Evolutionary conservation across 2,888 invertebrate genomes (phyloP), one percentile per base, ranked within the genome.

Genomic region (Spisula solida): DNA sequence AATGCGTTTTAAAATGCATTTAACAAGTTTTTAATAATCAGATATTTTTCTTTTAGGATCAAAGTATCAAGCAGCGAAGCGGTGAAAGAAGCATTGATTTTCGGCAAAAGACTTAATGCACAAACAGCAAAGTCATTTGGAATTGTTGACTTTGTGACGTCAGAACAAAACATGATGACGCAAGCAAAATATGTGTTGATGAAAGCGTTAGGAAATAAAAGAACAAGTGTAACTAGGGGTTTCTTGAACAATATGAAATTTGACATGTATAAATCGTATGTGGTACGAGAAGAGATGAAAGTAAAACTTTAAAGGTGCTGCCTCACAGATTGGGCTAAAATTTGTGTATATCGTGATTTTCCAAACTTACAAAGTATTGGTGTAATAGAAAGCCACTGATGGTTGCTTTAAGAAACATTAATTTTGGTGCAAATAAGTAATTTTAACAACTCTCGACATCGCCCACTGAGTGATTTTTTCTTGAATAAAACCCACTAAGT

Each of bases 61-160:
- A 93, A 93, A 83, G 34, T 93, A 18, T 75, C 89, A 10, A 80
- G 60, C 14, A 70, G 82, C 2, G 60, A 51, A n/a, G 90, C 88
- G 0, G 34, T 81, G n/a, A 83, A 89, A 41, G 92, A 93, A 82
- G 89, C 91, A 0, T 86, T 93, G 16, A 87, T 93, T 14, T 93
- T 91, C 60, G 93, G 91, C 12, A 91, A 91, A 81, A 80, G 93
- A 18, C 84, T 94, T 18, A 88, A 91, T 56, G 93, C 91, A n/a
- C 87, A 88, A 20, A 87, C 86, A 25, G 93, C 93, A 10, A 48
- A 84, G 51, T 51, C 80, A 20, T 82, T 91, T 16, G 90, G 91
- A 10, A 81, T 94, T 18, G 88, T 93, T 29, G 92, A 93, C 85
- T 18, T 51, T 25, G 85, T 81, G 0, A 78, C 75, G 16, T 55